phyloP scores from a whole-genome alignment of 2,113 vertebrate species.

The Coryphaenoides rupestris region DNA sequence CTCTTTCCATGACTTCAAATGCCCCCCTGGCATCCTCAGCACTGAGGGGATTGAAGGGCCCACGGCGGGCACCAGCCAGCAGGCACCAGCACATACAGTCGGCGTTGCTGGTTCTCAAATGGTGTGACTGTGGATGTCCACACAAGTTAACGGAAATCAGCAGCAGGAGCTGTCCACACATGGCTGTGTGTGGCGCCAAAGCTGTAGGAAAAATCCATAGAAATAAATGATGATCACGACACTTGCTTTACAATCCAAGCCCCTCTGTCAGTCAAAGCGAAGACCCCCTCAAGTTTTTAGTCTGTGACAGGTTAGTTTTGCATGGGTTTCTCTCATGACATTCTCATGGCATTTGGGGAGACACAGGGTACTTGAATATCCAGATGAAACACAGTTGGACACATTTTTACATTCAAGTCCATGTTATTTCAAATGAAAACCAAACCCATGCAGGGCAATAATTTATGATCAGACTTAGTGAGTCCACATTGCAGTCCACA shows the following conservation, averaged over 20 bases:
- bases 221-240: neutral
- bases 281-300: neutral
- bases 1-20: slow-evolving; percentile 17
- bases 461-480: too few relatives aligned
- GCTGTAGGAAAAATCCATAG: slow-evolving; percentile 7
- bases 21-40: slow-evolving; percentile 23
- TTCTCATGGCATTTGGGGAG: neutral
- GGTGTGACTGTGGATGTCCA: slow-evolving; percentile 11
- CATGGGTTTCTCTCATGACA: neutral
- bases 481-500: too few relatives aligned
- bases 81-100: neutral
- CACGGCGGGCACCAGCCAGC: neutral
- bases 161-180: slow-evolving; percentile 26
- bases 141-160: neutral
- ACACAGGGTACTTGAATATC: neutral
- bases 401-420: too few relatives aligned
- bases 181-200: neutral
- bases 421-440: too few relatives aligned
- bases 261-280: too few relatives aligned
- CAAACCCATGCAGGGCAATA: too few relatives aligned
- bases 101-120: slow-evolving; percentile 12
- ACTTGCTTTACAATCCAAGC: neutral
- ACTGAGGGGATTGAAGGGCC: neutral
- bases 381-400: too few relatives aligned
- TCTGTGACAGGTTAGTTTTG: neutral